These are phyloP conservation scores for Myopa testacea DNA, from an alignment of 2,888 invertebrate species.

Conservation along the genomic window DNA sequence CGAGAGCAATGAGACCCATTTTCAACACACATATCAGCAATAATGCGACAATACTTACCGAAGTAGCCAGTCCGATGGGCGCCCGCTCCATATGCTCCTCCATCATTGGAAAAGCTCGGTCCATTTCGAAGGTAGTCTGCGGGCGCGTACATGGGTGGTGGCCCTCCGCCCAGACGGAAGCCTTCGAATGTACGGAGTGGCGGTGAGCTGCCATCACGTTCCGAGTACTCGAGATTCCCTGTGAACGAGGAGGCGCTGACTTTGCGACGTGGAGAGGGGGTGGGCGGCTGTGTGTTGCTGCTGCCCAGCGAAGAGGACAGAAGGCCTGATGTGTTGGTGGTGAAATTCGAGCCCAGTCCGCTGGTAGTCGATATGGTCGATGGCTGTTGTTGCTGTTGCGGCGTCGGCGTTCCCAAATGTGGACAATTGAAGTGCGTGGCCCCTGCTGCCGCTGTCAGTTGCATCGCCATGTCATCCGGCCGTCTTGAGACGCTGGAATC, in stretches of 20 bases:
- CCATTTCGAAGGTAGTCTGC: conserved; percentile 62
- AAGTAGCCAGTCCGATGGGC: conserved; percentile 65
- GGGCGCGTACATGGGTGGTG: conserved; percentile 59
- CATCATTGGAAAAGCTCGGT: conserved; percentile 63
- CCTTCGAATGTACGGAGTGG: conserved; percentile 55
- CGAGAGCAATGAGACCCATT: neutral
- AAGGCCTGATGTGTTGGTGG: conserved; percentile 64
- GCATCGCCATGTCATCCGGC: neutral
- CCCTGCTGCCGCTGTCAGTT: conserved; percentile 70
- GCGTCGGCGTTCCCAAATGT: conserved; percentile 39
- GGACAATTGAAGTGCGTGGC: conserved; percentile 74
- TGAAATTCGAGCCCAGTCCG: conserved; percentile 70
- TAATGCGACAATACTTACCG: conserved; percentile 52
- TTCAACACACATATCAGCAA: neutral
- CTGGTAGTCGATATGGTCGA: conserved; percentile 72
- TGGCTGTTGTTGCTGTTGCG: conserved; percentile 67
- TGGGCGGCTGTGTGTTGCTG: conserved; percentile 70
- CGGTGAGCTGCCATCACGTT: conserved; percentile 44
- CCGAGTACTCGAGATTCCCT: conserved; percentile 67
- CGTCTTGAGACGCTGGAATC: conserved; percentile 35
- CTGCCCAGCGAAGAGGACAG: conserved; percentile 66
- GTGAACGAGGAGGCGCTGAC: conserved; percentile 79
- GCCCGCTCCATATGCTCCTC: conserved; percentile 54
- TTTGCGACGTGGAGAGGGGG: conserved; percentile 79
- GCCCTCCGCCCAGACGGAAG: conserved; percentile 59